Conservation (phyloP, 2,797 vertebrate species). For the Betta splendens region DNA sequence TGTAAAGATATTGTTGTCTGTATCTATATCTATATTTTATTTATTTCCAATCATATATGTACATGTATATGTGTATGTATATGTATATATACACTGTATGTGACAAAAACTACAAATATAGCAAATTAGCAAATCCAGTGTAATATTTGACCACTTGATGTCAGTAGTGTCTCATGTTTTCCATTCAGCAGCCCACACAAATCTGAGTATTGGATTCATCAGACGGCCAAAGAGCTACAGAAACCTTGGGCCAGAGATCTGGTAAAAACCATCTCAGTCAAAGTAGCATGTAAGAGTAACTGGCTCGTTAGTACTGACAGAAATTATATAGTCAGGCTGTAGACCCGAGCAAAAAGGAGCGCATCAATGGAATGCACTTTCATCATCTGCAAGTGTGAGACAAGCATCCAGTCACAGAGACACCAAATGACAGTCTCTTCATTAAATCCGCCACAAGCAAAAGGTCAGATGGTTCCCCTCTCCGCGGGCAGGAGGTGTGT, state of each 20-base stretch:
- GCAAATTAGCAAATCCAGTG: not conserved
- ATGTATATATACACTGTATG: too few relatives aligned
- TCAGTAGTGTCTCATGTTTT: slow-evolving; percentile 53
- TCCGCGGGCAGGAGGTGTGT: slow-evolving; percentile 64
- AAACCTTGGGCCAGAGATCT: not conserved
- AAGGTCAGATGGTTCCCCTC: slow-evolving; percentile 75
- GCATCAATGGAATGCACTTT: slow-evolving; percentile 10
- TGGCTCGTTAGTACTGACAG: slow-evolving; percentile 30
- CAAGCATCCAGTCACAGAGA: slow-evolving; percentile 36
- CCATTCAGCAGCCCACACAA: not conserved
- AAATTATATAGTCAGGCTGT: slow-evolving; percentile 10
- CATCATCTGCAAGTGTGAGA: slow-evolving; percentile 49
- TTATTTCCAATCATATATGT: too few relatives aligned
- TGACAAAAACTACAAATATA: not conserved
- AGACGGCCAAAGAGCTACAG: not conserved
- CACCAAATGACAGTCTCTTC: slow-evolving; percentile 62
- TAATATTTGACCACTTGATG: slow-evolving; percentile 55
- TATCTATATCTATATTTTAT: too few relatives aligned
- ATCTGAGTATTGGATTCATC: not conserved
- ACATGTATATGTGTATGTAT: too few relatives aligned
- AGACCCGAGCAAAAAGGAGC: slow-evolving; percentile 22
- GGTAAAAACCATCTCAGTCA: not conserved
- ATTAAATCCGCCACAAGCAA: slow-evolving; percentile 64
- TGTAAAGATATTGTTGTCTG: too few relatives aligned
- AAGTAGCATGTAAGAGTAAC: slow-evolving; percentile 8